Evolutionary conservation across 2,888 invertebrate species (phyloP).

Genomic region (Dolichopus griseipennis): DNA sequence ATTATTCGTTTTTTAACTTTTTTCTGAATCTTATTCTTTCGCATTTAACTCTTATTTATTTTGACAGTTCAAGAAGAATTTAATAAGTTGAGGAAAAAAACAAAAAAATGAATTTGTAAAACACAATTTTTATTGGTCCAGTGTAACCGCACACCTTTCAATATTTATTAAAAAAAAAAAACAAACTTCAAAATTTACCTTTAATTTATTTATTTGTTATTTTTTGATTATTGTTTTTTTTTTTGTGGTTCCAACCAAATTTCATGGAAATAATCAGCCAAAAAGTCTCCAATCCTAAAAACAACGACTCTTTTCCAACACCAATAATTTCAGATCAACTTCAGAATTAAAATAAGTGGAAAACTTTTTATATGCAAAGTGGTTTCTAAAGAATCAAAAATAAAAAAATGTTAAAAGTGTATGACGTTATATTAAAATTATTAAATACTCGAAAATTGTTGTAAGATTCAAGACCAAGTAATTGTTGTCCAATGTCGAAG

Average conservation of each 20-base stretch:
- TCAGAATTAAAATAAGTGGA: not conserved
- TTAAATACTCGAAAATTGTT: not conserved
- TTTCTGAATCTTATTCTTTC: no score
- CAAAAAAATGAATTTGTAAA: no score
- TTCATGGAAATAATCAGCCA: not conserved
- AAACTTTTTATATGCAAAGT: not conserved
- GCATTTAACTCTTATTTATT: no score
- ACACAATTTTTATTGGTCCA: not conserved
- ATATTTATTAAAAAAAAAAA: not conserved
- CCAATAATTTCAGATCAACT: not conserved
- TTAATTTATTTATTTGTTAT: not conserved
- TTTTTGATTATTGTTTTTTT: no score
- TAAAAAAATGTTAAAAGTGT: not conserved
- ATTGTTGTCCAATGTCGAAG: no score
- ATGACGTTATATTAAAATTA: not conserved
- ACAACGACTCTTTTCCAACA: not conserved
- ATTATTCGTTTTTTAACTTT: no score
- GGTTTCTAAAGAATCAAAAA: constrained; percentile 3
- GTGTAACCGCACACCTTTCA: constrained; percentile 3
- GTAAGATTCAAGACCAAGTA: not conserved
- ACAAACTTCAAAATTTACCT: not conserved
- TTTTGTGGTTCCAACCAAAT: not conserved
- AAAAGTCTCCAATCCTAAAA: not conserved
- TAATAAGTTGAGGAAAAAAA: no score
- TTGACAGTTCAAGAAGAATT: no score